These are phyloP conservation scores for Etheostoma perlongum DNA, from an alignment of 2,797 vertebrate genomes.

Conservation along the genomic window DNA sequence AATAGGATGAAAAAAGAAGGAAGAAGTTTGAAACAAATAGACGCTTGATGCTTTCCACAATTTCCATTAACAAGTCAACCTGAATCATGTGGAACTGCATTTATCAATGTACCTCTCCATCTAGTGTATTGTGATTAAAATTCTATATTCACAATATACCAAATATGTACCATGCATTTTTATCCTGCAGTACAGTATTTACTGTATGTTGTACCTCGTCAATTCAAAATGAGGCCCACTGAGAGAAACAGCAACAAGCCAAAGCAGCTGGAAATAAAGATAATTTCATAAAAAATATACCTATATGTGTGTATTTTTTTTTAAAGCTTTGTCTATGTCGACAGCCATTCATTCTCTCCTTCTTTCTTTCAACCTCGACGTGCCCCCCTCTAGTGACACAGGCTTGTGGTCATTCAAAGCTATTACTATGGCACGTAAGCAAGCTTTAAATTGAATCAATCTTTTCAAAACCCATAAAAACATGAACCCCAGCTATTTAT, in stretches of 20 bases:
- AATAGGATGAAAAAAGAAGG: conserved; percentile 59
- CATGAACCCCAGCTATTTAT: conserved; percentile 18
- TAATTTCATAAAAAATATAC: conserved; percentile 75
- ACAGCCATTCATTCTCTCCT: conserved; percentile 36
- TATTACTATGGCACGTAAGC: conserved; percentile 78
- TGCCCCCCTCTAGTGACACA: conserved; percentile 66
- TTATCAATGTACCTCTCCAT: conserved; percentile 59
- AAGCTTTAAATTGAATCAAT: conserved; percentile 64
- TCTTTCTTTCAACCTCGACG: conserved; percentile 30
- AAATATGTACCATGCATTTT: conserved; percentile 64
- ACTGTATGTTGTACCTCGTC: conserved; percentile 60
- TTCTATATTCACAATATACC: conserved; percentile 59
- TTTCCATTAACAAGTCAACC: conserved; percentile 60
- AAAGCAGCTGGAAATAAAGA: conserved; percentile 73
- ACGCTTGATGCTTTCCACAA: conserved; percentile 50
- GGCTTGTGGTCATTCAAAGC: conserved; percentile 79
- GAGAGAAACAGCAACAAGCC: conserved; percentile 59
- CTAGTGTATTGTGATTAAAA: conserved; percentile 56
- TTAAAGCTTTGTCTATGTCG: conserved; percentile 72
- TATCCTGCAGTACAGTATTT: conserved; percentile 42
- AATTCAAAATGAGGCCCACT: conserved; percentile 48
- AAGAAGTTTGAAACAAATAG: conserved; percentile 51
- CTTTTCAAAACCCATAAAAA: conserved; percentile 32
- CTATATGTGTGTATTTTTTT: conserved; percentile 51
- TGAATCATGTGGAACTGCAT: conserved; percentile 64